Evolutionary conservation across 2,797 vertebrate genomes (phyloP), one percentile per base, ranked within the genome.

Genomic region (Intellagama lesueurii): DNA sequence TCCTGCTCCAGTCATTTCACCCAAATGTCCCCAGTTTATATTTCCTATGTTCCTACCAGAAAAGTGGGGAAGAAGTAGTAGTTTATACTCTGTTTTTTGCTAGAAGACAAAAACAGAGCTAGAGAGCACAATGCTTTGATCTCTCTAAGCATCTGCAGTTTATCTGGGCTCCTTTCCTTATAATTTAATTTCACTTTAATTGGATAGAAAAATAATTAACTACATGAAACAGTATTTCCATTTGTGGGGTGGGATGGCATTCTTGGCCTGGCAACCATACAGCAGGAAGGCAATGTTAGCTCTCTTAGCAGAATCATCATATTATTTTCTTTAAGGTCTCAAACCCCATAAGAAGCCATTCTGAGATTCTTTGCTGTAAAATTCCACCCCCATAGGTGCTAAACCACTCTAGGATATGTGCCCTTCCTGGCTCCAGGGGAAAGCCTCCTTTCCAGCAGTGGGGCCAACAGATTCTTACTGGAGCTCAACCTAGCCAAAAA

Each of bases 151-250:
- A 89, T 89, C 82, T 84, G 75, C 78, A 84, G 79, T 52, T 35
- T 88, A 77, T 22, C 0, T 0, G 14, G 70, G 69, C 66, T 91
- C 56, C 70, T 89, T 82, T 81, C 91, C 83, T 82, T 83, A 78
- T 84, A 49, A 81, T 88, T 81, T 85, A 66, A 91, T 7, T 68
- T 81, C 88, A 92, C 91, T 73, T 93, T 94, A 94, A 95, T 93
- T 91, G 85, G 90, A 92, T 85, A 94, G 91, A 94, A 95, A 94
- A 92, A 0, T 92, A 95, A 93, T 94, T 94, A 95, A 90, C 78
- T 93, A n/a, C 86, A 84, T 81, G 86, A 94, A 92, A 89, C 89
- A 88, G 0, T 78, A 24, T 16, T 87, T 81, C 77, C 0, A 30
- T 6, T 0, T 4, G 32, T 16, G 26, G 77, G 44, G 40, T 68